These are phyloP conservation scores for Amorpha juglandis DNA, from an alignment of 2,888 invertebrate genomes.

Conservation along the genomic window DNA sequence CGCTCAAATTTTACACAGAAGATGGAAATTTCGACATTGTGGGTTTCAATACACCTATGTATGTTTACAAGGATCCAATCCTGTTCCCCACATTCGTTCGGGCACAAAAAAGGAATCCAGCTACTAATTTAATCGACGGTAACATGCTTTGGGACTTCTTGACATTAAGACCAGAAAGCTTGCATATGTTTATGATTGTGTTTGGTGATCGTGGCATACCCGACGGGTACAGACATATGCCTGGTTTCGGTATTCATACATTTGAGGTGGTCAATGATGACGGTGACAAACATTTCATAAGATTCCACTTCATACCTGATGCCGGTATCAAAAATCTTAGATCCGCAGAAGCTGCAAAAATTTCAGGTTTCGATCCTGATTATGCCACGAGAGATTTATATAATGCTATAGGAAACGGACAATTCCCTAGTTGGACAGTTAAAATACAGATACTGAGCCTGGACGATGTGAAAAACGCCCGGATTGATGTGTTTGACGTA, in stretches of 20 bases:
- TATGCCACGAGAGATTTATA: slow-evolving; percentile 93
- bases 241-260: slow-evolving; percentile 95
- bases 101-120: slow-evolving; percentile 96
- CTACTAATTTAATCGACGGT: slow-evolving; percentile 91
- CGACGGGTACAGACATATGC: slow-evolving; percentile 94
- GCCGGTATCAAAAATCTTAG: slow-evolving; percentile 92
- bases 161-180: slow-evolving; percentile 91
- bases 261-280: slow-evolving; percentile 92
- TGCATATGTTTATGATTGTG: slow-evolving; percentile 92
- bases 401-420: slow-evolving; percentile 90
- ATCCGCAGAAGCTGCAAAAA: slow-evolving; percentile 85
- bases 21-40: slow-evolving; percentile 96
- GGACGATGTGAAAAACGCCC: slow-evolving; percentile 89
- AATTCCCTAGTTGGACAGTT: slow-evolving; percentile 90
- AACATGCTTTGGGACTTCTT: slow-evolving; percentile 97
- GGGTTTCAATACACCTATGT: slow-evolving; percentile 94
- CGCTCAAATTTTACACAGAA: slow-evolving; percentile 95
- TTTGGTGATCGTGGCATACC: slow-evolving; percentile 95
- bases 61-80: slow-evolving; percentile 93
- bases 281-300: slow-evolving; percentile 89
- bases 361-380: slow-evolving; percentile 92
- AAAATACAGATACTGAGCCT: slow-evolving; percentile 93
- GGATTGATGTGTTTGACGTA: slow-evolving; percentile 95
- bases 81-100: slow-evolving; percentile 96
- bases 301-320: slow-evolving; percentile 94